A percentile compares a stretch with the other conserved stretches of the same genome.
phyloP scores from a whole-genome alignment of 2,888 invertebrate species.

The Autographa gamma region DNA sequence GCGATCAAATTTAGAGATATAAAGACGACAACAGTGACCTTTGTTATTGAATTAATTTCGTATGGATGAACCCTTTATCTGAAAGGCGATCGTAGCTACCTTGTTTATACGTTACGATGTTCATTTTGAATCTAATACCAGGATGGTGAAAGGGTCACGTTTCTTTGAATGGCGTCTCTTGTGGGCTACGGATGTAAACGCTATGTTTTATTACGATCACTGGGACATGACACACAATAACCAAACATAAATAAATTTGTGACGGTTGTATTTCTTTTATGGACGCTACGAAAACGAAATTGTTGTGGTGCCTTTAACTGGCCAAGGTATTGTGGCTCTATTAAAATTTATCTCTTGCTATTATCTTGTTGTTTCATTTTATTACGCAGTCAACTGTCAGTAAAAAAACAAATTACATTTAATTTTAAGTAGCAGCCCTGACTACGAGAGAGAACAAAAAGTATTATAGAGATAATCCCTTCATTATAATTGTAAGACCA shows the following conservation, averaged over 20 bases:
- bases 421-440: not conserved
- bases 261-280: conserved; percentile 58
- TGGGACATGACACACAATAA: conserved; percentile 68
- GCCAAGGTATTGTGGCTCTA: conserved; percentile 28
- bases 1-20: conserved; percentile 54
- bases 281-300: conserved; percentile 43
- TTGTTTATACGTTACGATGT: conserved; percentile 77
- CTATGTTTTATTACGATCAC: conserved; percentile 69
- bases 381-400: not conserved
- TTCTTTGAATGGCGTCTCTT: conserved; percentile 62
- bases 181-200: conserved; percentile 53
- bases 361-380: conserved; percentile 25
- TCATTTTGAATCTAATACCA: conserved; percentile 81
- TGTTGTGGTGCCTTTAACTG: conserved; percentile 37
- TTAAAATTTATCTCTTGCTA: conserved; percentile 33
- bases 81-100: conserved; percentile 79
- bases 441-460: not conserved
- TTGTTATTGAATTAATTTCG: conserved; percentile 82
- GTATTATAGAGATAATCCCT: not conserved
- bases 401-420: not conserved
- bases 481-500: not conserved
- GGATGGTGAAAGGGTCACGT: conserved; percentile 73
- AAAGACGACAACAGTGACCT: conserved; percentile 73
- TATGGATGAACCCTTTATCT: conserved; percentile 77
- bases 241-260: conserved; percentile 63